Evolutionary conservation across 2,888 invertebrate species (phyloP), one percentile per base, ranked within the genome.

Genomic region (Dioctria rufipes): DNA sequence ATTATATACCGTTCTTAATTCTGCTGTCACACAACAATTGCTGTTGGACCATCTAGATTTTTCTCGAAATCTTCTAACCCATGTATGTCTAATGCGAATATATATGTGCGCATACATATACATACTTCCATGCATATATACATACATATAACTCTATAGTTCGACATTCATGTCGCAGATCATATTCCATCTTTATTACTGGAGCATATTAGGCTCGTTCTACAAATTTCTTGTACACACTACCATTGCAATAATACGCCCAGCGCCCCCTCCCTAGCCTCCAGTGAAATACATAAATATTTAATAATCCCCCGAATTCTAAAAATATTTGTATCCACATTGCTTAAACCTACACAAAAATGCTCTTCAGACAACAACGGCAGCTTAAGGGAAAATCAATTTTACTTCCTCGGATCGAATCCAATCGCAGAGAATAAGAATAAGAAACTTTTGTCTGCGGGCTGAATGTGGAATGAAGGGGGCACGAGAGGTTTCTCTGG

Each of bases 261-360:
- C 13, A 2, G n/a, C 54, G 2, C 11, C 46, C 25, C 40, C 4
- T 40, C 40, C n/a, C 46, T 25, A 46, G 8, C 58, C 60, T 58
- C 60, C 49, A 9, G 65, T 63, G 67, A 78, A 58, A 66, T 81
- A 73, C 75, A 75, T 81, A 79, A 81, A 81, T 81, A 81, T 81
- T 81, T 81, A 81, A 81, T 81, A 78, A 80, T 81, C 54, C 71
- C 25, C 43, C 65, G 78, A 73, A 81, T 75, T 81, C 67, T 65
- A 80, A 75, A 75, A 63, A 80, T 80, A 81, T 81, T 79, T 81
- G 79, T 81, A 75, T 81, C 67, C 81, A 80, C 75, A 80, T 81
- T 58, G 77, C 46, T 77, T 13, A 25, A 61, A 77, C 61, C 77
- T 63, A 49, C 63, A 77, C 63, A 77, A 58, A 60, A 69, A 69